Percentiles rank a stretch among this genome's conserved stretches.
phyloP scores from a whole-genome alignment of 2,888 invertebrate genomes.

The Morpho achilles region DNA sequence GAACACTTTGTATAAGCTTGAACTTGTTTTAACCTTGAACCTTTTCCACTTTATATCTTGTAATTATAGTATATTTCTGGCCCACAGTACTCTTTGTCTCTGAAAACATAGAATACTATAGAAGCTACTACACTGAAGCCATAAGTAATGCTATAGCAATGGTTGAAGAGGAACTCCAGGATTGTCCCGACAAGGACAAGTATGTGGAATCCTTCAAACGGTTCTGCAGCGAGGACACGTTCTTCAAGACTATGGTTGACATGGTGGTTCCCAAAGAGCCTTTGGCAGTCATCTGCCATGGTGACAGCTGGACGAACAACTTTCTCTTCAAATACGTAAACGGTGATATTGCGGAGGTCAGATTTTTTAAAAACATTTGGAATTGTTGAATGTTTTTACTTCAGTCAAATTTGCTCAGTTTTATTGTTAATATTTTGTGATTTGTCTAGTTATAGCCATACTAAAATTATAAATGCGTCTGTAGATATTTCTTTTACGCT shows the following conservation, averaged over 20 bases:
- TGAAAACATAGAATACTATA: constrained; percentile 84
- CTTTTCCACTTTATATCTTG: background rate
- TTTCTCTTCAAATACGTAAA: constrained; percentile 81
- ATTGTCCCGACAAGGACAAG: constrained; percentile 59
- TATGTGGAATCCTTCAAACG: constrained; percentile 79
- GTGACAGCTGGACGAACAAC: constrained; percentile 88
- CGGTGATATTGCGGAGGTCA: constrained; percentile 75
- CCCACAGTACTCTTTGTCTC: constrained; percentile 78
- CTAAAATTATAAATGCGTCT: too few species aligned
- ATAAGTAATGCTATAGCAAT: constrained; percentile 82
- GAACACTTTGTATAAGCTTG: too few species aligned
- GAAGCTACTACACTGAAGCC: constrained; percentile 82
- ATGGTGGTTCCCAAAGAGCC: constrained; percentile 81
- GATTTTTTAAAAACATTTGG: background rate
- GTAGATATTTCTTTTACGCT: too few species aligned
- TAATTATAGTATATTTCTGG: background rate
- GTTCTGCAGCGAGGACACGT: constrained; percentile 81
- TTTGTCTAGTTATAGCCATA: too few species aligned
- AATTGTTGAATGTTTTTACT: too few species aligned
- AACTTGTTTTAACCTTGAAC: too few species aligned
- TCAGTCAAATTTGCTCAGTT: too few species aligned
- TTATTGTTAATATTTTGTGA: too few species aligned
- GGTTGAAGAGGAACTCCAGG: constrained; percentile 72
- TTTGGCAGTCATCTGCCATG: constrained; percentile 84
- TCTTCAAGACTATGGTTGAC: constrained; percentile 84